Evolutionary conservation across 1,140 invertebrate genomes (phyloP).

Genomic region (Spodoptera litura): DNA sequence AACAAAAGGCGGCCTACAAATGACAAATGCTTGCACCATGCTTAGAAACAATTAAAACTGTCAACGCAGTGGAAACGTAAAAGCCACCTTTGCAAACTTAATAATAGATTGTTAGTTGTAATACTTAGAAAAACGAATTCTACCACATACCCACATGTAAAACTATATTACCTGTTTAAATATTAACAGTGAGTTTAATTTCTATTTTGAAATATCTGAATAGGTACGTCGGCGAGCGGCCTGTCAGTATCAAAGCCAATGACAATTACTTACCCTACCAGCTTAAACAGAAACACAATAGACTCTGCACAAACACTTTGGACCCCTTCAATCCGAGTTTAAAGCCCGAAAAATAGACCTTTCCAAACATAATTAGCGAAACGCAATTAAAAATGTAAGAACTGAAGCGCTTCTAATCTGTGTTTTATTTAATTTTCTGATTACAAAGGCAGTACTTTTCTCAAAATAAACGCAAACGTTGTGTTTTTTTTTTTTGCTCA

Average conservation of each 20-base stretch:
- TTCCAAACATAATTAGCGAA: constrained; percentile 42
- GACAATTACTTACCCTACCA: constrained; percentile 25
- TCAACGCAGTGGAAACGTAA: no score
- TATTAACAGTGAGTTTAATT: neutral
- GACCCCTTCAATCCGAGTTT: constrained; percentile 44
- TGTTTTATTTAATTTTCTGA: constrained; percentile 48
- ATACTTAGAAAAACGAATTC: no score
- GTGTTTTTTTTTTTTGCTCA: constrained; percentile 40
- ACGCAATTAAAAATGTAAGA: constrained; percentile 47
- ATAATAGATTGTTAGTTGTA: no score
- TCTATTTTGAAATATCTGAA: constrained; percentile 20
- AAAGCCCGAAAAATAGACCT: constrained; percentile 43
- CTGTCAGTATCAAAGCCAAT: constrained; percentile 24
- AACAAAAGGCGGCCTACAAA: no score
- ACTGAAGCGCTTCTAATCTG: constrained; percentile 45
- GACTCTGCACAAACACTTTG: constrained; percentile 32
- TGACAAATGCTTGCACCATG: no score
- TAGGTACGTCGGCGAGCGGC: neutral
- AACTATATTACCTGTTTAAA: no score
- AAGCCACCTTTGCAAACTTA: no score
- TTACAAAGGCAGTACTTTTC: constrained; percentile 45
- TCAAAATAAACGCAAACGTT: constrained; percentile 41
- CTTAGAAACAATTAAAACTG: no score
- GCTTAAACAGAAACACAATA: constrained; percentile 36
- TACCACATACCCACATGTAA: no score